A percentile compares a stretch with the other conserved stretches of the same genome.
Evolutionary conservation across 2,888 invertebrate species (phyloP).

Genomic region (Neocrepidodera transversa): DNA sequence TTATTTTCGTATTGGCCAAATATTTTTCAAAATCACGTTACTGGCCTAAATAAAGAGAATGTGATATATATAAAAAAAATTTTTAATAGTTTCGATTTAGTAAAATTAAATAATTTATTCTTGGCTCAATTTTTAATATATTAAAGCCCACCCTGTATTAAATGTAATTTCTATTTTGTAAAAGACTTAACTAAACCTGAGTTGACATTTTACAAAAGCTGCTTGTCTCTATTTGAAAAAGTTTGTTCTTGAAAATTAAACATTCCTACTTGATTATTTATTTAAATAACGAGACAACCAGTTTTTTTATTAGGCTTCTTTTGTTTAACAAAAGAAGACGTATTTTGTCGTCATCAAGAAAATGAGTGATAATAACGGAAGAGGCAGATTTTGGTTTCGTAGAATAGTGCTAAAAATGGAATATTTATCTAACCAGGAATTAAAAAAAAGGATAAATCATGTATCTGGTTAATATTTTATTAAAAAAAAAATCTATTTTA

Average conservation of each 20-base stretch:
- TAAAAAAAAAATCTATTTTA: too few species aligned
- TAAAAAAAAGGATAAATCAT: background rate
- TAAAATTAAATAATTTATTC: background rate
- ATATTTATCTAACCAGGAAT: too few species aligned
- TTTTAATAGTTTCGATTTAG: too few species aligned
- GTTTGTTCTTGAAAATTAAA: background rate
- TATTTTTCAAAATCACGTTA: background rate
- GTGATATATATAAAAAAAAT: background rate
- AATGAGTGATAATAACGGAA: conserved; percentile 21
- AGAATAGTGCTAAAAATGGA: conserved; percentile 11
- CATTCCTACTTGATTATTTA: background rate
- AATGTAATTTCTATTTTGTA: conserved; percentile 30
- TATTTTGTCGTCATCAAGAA: conserved; percentile 22
- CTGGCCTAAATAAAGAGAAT: background rate
- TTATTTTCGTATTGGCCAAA: too few species aligned
- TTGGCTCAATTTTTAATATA: background rate
- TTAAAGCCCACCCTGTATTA: conserved; percentile 9
- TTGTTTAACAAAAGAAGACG: background rate
- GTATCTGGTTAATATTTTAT: background rate
- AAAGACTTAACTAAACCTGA: conserved; percentile 8
- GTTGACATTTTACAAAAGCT: conserved; percentile 1
- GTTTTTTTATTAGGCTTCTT: background rate
- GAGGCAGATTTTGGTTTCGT: conserved; percentile 15
- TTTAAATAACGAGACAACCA: background rate
- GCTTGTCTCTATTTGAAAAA: background rate